phyloP scores from a whole-genome alignment of 2,888 invertebrate species.

The Lordiphosa andalusiaca region DNA sequence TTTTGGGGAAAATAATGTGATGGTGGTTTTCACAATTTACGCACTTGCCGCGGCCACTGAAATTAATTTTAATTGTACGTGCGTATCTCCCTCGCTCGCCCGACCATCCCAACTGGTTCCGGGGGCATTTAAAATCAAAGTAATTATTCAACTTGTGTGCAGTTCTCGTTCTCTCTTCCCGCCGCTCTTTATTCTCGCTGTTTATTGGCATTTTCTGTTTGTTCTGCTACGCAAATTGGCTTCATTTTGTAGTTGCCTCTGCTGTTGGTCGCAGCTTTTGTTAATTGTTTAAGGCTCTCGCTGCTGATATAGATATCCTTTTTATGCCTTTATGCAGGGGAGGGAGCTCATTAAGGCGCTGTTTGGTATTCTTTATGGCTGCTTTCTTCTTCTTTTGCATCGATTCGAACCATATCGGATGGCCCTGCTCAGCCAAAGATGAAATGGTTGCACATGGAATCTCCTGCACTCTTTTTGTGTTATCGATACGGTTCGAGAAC shows the following conservation, averaged over 20 bases:
- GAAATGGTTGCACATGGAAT: constrained; percentile 14
- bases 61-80: constrained; percentile 68
- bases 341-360: constrained; percentile 35
- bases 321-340: constrained; percentile 14
- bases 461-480: constrained; percentile 4
- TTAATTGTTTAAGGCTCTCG: constrained; percentile 60
- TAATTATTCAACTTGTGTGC: constrained; percentile 65
- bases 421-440: not conserved
- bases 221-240: constrained; percentile 50
- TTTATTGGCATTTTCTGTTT: constrained; percentile 34
- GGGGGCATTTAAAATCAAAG: constrained; percentile 64
- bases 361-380: constrained; percentile 30
- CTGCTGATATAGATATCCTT: constrained; percentile 57
- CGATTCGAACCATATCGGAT: constrained; percentile 28
- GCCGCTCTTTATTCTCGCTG: constrained; percentile 12
- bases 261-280: constrained; percentile 52
- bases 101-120: constrained; percentile 21
- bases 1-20: constrained; percentile 61
- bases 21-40: constrained; percentile 73
- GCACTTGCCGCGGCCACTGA: constrained; percentile 59
- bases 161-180: constrained; percentile 13
- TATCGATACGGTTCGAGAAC: not conserved
- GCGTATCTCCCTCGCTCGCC: constrained; percentile 19
- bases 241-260: constrained; percentile 52
- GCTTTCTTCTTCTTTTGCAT: constrained; percentile 2